Base-by-base conservation (phyloP, 2,888 invertebrate genomes). In the Plagiodera versicolora region DNA sequence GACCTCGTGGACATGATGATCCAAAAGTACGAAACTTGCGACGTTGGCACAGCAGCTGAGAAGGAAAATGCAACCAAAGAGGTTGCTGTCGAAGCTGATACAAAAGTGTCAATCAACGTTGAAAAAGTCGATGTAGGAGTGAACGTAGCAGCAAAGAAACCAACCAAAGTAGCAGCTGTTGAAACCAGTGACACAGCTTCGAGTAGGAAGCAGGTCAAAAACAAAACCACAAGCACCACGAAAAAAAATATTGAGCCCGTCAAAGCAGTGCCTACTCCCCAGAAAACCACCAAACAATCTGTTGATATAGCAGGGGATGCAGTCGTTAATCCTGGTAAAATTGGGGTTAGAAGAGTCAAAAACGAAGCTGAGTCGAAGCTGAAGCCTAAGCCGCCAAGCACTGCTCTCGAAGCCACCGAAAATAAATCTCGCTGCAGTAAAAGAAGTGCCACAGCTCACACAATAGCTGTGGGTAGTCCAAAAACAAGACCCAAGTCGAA, bases 11-110 rank as follows among this genome's bases (percentile, higher is more conserved):
- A 53, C 6, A 17, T 44, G 4, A 24, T 11, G 16, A 53, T 17
- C 44, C 53, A 53, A 28, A 16, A 45, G 28, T 44, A 16, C 2
- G 39, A 16, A 44, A 28, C 16, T 16, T 20, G 44, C 24, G 53
- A 53, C 24, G 24, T 53, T 14, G 53, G 53, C 28, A 53, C 53
- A 14, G 53, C 20, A 14, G n/a, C 19, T 1, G 30, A 53, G 16
- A 44, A 19, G 16, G 20, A 24, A n/a, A 39, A 6, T n/a, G n/a
- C 14, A n/a, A 39, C 39, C 44, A 45, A 16, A 5, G 24, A 20
- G 14, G 14, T 24, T 14, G 3, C n/a, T 44, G 24, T 45, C 2
- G 39, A 39, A 6, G 39, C 11, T 3, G 14, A n/a, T 39, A 14
- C 3, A 39, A 6, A 39, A 39, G 14, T 14, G 14, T 14, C 14